Evolutionary conservation across 2,888 invertebrate genomes (phyloP).

Genomic region (Lottia gigantea): DNA sequence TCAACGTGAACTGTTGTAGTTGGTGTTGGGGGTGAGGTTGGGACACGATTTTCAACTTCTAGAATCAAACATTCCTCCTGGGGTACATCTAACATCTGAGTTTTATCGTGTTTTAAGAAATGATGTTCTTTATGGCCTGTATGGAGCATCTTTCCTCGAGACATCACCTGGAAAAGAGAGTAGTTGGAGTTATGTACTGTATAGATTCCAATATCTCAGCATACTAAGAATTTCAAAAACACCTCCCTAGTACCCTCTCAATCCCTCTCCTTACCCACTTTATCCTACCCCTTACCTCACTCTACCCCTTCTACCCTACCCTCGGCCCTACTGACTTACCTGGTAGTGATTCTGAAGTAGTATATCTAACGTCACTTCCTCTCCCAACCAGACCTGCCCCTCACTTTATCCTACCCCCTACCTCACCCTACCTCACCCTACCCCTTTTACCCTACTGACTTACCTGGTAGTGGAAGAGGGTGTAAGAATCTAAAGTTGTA

Average conservation of each 20-base stretch:
- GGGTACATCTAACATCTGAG: constrained; percentile 13
- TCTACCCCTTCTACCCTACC: too few relatives aligned
- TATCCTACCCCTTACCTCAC: too few relatives aligned
- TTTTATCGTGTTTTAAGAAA: constrained; percentile 22
- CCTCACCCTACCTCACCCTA: not conserved
- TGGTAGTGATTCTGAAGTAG: too few relatives aligned
- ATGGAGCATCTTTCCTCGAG: constrained; percentile 35
- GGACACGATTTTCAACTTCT: constrained; percentile 1
- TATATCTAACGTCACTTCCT: too few relatives aligned
- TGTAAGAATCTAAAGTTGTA: constrained; percentile 29
- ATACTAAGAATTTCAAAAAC: too few relatives aligned
- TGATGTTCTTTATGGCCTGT: constrained; percentile 30
- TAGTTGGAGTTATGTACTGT: too few relatives aligned
- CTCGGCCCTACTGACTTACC: too few relatives aligned
- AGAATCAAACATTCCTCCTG: constrained; percentile 18
- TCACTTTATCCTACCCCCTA: not conserved
- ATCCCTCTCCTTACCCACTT: too few relatives aligned
- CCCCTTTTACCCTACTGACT: not conserved
- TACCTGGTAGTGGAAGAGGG: constrained; percentile 43
- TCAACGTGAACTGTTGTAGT: not conserved
- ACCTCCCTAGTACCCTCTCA: too few relatives aligned
- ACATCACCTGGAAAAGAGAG: constrained; percentile 34
- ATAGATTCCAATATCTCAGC: too few relatives aligned
- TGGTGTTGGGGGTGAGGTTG: not conserved
- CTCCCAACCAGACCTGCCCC: too few relatives aligned